These are phyloP conservation scores for Galaxea fascicularis DNA, from an alignment of 92 coral and sea anemone species.

Conservation along the genomic window DNA sequence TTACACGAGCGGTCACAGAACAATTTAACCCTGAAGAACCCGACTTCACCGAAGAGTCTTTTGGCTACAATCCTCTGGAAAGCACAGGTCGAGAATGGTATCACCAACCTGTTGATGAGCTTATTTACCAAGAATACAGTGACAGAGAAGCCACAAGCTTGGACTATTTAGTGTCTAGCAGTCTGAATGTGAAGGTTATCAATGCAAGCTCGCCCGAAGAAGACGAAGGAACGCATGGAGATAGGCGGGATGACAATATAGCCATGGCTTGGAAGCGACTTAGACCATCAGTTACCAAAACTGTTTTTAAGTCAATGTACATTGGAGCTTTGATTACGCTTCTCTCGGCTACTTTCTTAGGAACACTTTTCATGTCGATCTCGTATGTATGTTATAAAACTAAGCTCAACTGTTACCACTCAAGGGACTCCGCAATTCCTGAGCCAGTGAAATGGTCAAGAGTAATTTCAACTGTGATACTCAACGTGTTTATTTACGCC, in stretches of 20 bases:
- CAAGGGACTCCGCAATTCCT: background rate
- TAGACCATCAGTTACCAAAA: background rate
- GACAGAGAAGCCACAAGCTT: constrained; percentile 24
- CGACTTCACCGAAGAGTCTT: constrained; percentile 32
- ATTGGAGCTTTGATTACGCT: constrained; percentile 31
- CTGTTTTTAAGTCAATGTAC: constrained; percentile 24
- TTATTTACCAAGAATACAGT: constrained; percentile 26
- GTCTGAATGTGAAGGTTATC: too few relatives aligned
- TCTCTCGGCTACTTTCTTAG: background rate
- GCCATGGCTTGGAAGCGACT: constrained; percentile 3
- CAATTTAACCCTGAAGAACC: background rate
- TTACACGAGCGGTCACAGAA: too few relatives aligned
- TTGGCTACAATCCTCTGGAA: constrained; percentile 47
- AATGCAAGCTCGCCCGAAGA: too few relatives aligned
- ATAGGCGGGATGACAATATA: too few relatives aligned
- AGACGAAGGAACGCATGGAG: too few relatives aligned
- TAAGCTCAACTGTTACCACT: background rate
- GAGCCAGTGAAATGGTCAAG: background rate
- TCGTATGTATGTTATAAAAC: constrained; percentile 3
- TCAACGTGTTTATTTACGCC: background rate
- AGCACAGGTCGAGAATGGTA: constrained; percentile 48
- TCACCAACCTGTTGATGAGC: constrained; percentile 27
- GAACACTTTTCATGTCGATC: background rate
- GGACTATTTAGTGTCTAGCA: background rate
- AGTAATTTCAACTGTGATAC: too few relatives aligned